phyloP scores from a whole-genome alignment of 1,140 invertebrate genomes.

The Nymphalis io region DNA sequence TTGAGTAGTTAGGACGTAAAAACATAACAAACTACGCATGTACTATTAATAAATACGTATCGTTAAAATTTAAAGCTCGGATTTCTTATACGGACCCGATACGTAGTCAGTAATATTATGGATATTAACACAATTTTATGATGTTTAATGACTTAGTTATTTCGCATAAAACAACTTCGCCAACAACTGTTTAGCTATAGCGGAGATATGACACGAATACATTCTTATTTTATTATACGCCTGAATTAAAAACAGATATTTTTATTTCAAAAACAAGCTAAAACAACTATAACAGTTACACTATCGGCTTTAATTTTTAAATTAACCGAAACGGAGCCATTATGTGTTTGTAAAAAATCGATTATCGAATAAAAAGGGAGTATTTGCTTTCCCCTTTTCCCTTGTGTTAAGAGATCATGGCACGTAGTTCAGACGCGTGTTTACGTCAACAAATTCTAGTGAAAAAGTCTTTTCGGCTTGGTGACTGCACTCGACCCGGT shows the following conservation, averaged over 20 bases:
- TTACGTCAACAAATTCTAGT: slow-evolving; percentile 34
- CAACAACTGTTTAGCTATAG: too few species aligned
- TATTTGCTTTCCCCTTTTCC: slow-evolving; percentile 47
- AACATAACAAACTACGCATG: too few species aligned
- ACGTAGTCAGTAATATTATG: too few species aligned
- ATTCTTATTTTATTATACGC: not conserved
- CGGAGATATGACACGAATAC: not conserved
- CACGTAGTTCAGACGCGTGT: slow-evolving; percentile 45
- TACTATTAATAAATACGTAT: too few species aligned
- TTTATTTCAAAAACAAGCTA: not conserved
- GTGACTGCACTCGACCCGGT: slow-evolving; percentile 58
- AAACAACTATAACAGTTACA: not conserved
- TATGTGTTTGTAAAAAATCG: not conserved
- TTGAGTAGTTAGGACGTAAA: too few species aligned
- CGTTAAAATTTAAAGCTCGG: too few species aligned
- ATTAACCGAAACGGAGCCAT: slow-evolving; percentile 1
- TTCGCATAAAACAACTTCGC: too few species aligned
- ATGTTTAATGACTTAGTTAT: too few species aligned
- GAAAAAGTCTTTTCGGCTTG: slow-evolving; percentile 42
- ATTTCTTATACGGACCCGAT: too few species aligned
- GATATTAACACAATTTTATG: too few species aligned
- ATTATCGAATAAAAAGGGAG: slow-evolving; percentile 32
- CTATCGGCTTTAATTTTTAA: not conserved
- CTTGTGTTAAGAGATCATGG: not conserved
- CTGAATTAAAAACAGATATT: not conserved